These are phyloP conservation scores for Mohoua ochrocephala DNA, from an alignment of 2,113 vertebrate genomes.

Conservation along the genomic window DNA sequence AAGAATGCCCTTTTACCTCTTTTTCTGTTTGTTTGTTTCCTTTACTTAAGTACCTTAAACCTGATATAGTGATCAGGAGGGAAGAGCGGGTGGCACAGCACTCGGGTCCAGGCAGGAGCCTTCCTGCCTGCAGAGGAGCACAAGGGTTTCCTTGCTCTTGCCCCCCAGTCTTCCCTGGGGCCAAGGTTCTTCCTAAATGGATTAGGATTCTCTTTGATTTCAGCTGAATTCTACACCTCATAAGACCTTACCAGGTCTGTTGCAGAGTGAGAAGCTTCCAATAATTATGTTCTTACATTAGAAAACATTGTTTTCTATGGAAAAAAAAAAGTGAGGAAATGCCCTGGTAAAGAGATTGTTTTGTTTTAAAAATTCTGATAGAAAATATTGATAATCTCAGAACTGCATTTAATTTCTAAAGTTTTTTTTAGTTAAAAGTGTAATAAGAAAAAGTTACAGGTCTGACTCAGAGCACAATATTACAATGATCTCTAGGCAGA, in stretches of 20 bases:
- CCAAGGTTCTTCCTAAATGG: neutral
- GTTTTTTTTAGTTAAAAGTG: neutral
- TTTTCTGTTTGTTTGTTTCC: slow-evolving; percentile 18
- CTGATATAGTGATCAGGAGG: neutral
- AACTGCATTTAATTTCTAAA: neutral
- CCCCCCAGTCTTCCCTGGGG: accelerated
- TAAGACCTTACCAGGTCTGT: neutral
- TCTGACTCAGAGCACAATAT: neutral
- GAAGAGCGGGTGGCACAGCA: neutral
- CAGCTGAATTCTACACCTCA: neutral
- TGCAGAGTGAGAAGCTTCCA: neutral
- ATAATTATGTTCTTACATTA: neutral
- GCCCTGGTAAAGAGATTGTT: neutral
- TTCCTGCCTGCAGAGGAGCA: neutral
- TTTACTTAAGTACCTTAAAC: slow-evolving; percentile 9
- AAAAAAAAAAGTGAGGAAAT: neutral
- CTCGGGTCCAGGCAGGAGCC: neutral
- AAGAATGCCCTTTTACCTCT: neutral
- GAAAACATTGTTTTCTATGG: neutral
- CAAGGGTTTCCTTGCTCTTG: neutral
- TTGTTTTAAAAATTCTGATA: neutral
- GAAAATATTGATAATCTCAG: neutral
- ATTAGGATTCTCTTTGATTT: neutral
- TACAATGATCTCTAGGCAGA: neutral
- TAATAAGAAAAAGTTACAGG: neutral